A percentile compares a stretch with the other conserved stretches of the same genome.
Conservation (phyloP, 2,113 vertebrate genomes). For the Phalacrocorax carbo region DNA sequence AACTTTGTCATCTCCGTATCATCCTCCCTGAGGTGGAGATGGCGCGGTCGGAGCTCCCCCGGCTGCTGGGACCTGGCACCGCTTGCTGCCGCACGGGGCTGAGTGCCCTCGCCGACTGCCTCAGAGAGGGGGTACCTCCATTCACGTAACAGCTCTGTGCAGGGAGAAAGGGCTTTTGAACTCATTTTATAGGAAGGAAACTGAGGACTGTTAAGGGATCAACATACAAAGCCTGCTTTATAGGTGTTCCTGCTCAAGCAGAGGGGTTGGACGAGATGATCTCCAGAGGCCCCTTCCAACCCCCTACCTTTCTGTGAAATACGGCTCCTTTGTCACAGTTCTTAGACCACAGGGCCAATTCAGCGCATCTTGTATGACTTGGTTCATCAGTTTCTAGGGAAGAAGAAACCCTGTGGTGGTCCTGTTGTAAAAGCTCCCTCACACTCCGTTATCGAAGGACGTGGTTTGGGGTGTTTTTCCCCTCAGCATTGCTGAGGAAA, state of each 20-base stretch:
- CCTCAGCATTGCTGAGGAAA: background rate
- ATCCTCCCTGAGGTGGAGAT: rapidly evolving
- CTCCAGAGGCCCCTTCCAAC: too few species aligned
- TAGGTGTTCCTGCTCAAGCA: too few species aligned
- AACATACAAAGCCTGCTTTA: background rate
- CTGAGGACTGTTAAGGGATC: background rate
- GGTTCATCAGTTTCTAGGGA: background rate
- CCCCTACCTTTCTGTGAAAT: background rate
- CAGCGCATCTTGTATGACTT: background rate
- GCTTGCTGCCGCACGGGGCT: background rate
- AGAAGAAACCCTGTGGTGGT: too few species aligned
- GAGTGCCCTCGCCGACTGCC: background rate
- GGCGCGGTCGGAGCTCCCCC: background rate
- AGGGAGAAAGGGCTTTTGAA: background rate
- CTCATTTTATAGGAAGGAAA: background rate
- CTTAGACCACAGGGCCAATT: too few species aligned
- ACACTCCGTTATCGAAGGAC: rapidly evolving
- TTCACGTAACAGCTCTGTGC: background rate
- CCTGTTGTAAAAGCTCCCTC: background rate
- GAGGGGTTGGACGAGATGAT: too few species aligned
- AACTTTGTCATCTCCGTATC: rapidly evolving
- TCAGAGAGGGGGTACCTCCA: too few species aligned
- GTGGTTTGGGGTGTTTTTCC: background rate
- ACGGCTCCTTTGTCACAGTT: background rate
- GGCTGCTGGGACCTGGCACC: background rate